These are phyloP conservation scores for Chaunax sp. DNA, from an alignment of 2,797 vertebrate genomes.

Conservation along the genomic window DNA sequence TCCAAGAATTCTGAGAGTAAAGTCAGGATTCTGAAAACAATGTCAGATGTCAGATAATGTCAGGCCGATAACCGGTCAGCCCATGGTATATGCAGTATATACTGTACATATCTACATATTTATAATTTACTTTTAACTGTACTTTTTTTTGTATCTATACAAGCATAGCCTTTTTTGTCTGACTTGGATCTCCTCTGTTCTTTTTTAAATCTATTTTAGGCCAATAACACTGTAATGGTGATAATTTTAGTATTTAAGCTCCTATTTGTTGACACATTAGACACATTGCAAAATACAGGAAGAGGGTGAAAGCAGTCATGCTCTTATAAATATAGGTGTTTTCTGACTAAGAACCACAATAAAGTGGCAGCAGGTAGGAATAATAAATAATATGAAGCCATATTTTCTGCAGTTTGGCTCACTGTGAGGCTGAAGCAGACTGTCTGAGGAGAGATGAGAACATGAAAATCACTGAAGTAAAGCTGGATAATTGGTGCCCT, in stretches of 20 bases:
- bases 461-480: slow-evolving; percentile 54
- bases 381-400: slow-evolving; percentile 36
- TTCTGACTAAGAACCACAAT: slow-evolving; percentile 19
- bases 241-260: slow-evolving; percentile 12
- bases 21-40: no score
- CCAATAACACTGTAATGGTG: background rate
- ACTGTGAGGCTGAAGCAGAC: slow-evolving; percentile 34
- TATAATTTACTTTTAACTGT: no score
- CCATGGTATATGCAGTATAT: no score
- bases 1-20: no score
- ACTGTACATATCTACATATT: no score
- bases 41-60: no score
- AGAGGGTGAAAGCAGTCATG: background rate
- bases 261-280: slow-evolving; percentile 8
- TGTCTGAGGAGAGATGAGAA: slow-evolving; percentile 46
- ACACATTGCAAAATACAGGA: background rate
- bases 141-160: no score
- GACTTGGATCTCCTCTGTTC: background rate
- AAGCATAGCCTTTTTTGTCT: background rate
- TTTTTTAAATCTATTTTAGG: background rate
- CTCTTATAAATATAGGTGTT: slow-evolving; percentile 9
- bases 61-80: no score
- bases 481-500: slow-evolving; percentile 69
- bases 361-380: slow-evolving; percentile 38
- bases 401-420: slow-evolving; percentile 40